Base-by-base conservation (phyloP, 2,888 invertebrate genomes). In the Aphrophora alni region DNA sequence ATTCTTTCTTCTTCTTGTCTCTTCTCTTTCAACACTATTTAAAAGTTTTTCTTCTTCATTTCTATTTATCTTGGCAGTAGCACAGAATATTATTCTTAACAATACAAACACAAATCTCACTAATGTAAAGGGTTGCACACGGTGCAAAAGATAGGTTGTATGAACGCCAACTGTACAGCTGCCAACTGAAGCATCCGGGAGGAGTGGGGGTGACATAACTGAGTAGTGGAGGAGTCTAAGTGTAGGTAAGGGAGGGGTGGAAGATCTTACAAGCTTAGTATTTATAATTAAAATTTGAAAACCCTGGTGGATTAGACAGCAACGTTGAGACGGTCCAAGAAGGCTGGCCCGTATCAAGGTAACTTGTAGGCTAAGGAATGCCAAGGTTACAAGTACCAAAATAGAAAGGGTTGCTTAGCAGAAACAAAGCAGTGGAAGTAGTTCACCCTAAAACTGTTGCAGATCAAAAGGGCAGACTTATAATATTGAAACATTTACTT, bases 1-100 rank as follows among this genome's bases (percentile, higher is more conserved):
- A 26, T 8, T 69, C 69, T 69, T 69, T 69, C 69, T 26, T 69
- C 69, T 26, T 69, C 69, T 69, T 21, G n/a, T 69, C 69, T 24
- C 68, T 68, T 68, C 68, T 24, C 24, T 68, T 24, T 68, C 68
- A 24, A 68, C 68, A 68, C 68, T 68, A 68, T 68, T 68, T 68
- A 68, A 68, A n/a, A 68, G 4, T 7, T 10, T 68, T 68, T 68
- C 68, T n/a, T 21, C 4, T 21, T 68, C n/a, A 24, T n/a, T 24
- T 68, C n/a, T 5, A 12, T 24, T 68, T 10, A 68, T 68, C n/a
- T 68, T 68, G 68, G n/a, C 24, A 68, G 68, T 5, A 68, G 10
- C 68, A 68, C 68, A 7, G 24, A 68, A 68, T 68, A 24, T n/a
- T 24, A 5, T 21, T 24, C 3, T 21, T 5, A 68, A 68, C 68